Conservation (phyloP, 2,797 vertebrate species). For the Margarornis squamiger region DNA sequence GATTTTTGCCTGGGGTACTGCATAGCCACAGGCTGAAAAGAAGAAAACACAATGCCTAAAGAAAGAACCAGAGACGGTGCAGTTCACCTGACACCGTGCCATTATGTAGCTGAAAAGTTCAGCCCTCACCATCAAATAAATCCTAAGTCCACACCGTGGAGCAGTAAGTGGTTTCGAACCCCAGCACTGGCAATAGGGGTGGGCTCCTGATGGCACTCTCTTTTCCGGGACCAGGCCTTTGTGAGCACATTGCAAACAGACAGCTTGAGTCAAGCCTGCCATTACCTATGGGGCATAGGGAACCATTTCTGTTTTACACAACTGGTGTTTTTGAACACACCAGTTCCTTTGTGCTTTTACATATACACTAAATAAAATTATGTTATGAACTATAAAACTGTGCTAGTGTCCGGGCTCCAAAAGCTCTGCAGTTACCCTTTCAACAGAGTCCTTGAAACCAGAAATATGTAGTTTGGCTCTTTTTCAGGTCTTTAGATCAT, state of each 20-base stretch:
- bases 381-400: background rate
- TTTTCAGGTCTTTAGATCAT: background rate
- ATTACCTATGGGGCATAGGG: rapidly evolving
- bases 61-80: background rate
- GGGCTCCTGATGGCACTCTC: rapidly evolving
- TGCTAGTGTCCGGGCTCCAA: background rate
- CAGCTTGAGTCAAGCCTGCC: background rate
- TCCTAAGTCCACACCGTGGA: rapidly evolving
- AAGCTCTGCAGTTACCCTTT: background rate
- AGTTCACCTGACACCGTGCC: background rate
- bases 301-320: background rate
- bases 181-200: rapidly evolving
- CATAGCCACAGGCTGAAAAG: background rate
- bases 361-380: background rate
- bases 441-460: background rate
- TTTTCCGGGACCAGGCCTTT: background rate
- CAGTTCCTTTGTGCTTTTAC: background rate
- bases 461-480: background rate
- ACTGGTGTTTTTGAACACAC: background rate
- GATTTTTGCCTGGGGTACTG: background rate
- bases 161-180: background rate
- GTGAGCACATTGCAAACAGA: background rate
- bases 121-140: background rate
- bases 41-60: background rate
- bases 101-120: background rate